These are phyloP conservation scores for Macrochelys suwanniensis DNA, from an alignment of 2,797 vertebrate species.

Conservation along the genomic window DNA sequence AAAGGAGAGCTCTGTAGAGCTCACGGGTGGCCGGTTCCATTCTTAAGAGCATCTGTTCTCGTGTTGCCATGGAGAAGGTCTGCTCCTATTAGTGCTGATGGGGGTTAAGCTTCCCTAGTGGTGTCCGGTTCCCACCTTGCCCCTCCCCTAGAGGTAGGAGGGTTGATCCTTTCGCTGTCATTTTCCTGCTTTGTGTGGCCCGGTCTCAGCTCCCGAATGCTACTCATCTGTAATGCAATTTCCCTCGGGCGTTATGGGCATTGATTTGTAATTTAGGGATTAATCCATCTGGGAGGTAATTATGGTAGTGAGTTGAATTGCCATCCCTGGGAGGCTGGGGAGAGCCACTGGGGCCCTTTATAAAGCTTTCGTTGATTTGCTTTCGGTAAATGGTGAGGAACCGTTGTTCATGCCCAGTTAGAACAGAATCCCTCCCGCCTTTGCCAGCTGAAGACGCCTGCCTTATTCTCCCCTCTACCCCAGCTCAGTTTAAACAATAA, in stretches of 20 bases:
- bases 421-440: not conserved
- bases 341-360: slow-evolving; percentile 17
- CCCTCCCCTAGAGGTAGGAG: not conserved
- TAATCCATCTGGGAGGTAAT: slow-evolving; percentile 71
- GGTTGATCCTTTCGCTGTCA: not conserved
- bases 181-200: not conserved
- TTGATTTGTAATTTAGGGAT: slow-evolving; percentile 72
- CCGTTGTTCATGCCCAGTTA: not conserved
- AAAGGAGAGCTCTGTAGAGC: not conserved
- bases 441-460: not conserved
- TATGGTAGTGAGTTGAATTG: slow-evolving; percentile 62
- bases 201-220: not conserved
- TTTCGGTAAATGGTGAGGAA: slow-evolving; percentile 15
- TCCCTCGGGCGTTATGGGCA: slow-evolving; percentile 55
- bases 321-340: slow-evolving; percentile 31
- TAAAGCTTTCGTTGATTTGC: slow-evolving; percentile 54
- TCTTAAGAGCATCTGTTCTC: rapidly evolving
- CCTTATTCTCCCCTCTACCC: not conserved
- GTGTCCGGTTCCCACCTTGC: not conserved
- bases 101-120: not conserved
- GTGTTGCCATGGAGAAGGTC: not conserved
- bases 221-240: slow-evolving; percentile 60
- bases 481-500: slow-evolving; percentile 96
- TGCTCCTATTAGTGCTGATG: not conserved
- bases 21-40: not conserved